phyloP scores from a whole-genome alignment of 30 jellyfish, hydroid and myxozoan genomes.

The Turritopsis dohrnii region DNA sequence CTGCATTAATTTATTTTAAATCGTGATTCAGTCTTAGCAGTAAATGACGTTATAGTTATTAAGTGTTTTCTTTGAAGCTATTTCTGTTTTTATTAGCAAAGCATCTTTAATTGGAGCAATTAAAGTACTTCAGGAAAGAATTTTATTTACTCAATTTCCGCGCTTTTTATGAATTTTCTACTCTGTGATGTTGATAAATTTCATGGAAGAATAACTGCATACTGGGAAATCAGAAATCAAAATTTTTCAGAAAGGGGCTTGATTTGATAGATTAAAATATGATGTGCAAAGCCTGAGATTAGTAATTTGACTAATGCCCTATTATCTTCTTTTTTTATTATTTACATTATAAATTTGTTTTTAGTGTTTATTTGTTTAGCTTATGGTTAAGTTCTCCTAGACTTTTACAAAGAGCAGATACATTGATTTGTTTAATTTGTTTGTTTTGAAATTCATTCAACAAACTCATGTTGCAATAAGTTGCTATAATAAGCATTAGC shows the following conservation, averaged over 20 bases:
- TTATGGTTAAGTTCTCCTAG: background rate
- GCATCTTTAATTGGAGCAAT: background rate
- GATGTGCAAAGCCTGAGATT: background rate
- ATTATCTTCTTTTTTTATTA: no score
- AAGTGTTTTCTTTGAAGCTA: background rate
- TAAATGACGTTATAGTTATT: background rate
- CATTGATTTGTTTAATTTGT: background rate
- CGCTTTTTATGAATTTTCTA: background rate
- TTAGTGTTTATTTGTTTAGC: background rate
- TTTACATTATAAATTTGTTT: background rate
- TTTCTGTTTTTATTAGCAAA: background rate
- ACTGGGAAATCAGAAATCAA: background rate
- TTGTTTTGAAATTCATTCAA: background rate
- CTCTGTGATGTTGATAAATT: background rate
- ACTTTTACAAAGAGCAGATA: background rate
- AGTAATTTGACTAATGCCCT: background rate
- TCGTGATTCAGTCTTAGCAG: background rate
- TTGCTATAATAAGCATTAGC: background rate
- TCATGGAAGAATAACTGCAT: background rate
- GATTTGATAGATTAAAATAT: background rate
- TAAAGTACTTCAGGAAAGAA: background rate
- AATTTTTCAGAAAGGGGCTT: background rate
- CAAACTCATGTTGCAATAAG: background rate
- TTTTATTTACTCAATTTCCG: no score
- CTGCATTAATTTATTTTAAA: no score